Evolutionary conservation across 2,888 invertebrate genomes (phyloP).

Genomic region (Xanthorhoe designata): DNA sequence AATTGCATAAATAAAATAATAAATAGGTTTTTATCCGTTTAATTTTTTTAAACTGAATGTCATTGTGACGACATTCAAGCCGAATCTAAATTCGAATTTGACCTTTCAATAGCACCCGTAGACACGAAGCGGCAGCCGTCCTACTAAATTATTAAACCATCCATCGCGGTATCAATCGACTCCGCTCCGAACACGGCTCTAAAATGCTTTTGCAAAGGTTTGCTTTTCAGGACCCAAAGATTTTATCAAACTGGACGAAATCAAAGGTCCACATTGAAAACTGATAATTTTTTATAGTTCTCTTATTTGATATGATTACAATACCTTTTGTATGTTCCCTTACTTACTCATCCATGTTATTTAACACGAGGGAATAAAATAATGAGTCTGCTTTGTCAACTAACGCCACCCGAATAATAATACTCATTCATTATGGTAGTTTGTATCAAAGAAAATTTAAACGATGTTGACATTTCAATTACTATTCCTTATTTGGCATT

Average conservation of each 20-base stretch:
- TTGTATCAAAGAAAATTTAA: constrained; percentile 10
- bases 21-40: not conserved
- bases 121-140: constrained; percentile 46
- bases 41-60: constrained; percentile 19
- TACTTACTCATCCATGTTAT: not conserved
- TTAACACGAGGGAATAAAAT: not conserved
- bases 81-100: constrained; percentile 35
- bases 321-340: not conserved
- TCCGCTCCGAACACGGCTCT: constrained; percentile 33
- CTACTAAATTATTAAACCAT: constrained; percentile 69
- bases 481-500: not conserved
- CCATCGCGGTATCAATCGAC: constrained; percentile 63
- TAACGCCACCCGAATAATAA: not conserved
- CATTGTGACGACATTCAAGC: constrained; percentile 19
- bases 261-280: constrained; percentile 24
- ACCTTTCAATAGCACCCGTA: constrained; percentile 38
- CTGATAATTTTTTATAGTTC: not conserved
- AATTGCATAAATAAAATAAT: not conserved
- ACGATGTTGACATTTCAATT: not conserved
- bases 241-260: constrained; percentile 40
- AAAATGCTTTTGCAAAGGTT: constrained; percentile 42
- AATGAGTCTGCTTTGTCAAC: not conserved
- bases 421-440: not conserved
- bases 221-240: constrained; percentile 48
- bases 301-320: not conserved